These are phyloP conservation scores for Sphaerodactylus townsendi DNA, from an alignment of 2,113 vertebrate species.

Conservation along the genomic window DNA sequence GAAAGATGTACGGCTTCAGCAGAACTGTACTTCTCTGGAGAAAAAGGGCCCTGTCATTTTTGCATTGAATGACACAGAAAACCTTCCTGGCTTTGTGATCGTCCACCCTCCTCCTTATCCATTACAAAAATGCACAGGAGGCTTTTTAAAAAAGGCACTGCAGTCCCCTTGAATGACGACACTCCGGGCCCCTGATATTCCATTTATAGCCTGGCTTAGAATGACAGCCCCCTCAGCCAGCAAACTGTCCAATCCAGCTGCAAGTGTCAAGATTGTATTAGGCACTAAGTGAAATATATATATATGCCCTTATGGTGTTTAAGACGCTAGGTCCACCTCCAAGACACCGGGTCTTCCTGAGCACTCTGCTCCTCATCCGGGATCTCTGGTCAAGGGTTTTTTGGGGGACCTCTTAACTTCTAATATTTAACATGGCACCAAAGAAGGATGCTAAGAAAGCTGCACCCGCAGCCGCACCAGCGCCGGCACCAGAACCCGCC, in stretches of 20 bases:
- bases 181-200: constrained; percentile 75
- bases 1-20: constrained; percentile 70
- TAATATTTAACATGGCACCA: constrained; percentile 80
- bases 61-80: constrained; percentile 35
- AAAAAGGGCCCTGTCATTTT: constrained; percentile 58
- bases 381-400: constrained; percentile 62
- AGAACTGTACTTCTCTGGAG: constrained; percentile 68
- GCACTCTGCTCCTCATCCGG: constrained; percentile 63
- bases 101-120: constrained; percentile 45
- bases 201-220: constrained; percentile 83
- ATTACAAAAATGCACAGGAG: constrained; percentile 29
- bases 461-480: constrained; percentile 60
- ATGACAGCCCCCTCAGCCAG: constrained; percentile 82
- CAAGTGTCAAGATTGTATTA: constrained; percentile 76
- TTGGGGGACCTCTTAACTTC: constrained; percentile 63
- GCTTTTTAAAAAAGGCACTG: constrained; percentile 33
- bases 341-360: constrained; percentile 73
- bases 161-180: constrained; percentile 67
- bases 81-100: constrained; percentile 46
- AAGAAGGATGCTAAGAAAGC: constrained; percentile 86
- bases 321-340: constrained; percentile 73
- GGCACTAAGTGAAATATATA: constrained; percentile 86
- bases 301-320: constrained; percentile 78
- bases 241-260: constrained; percentile 84
- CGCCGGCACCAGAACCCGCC: constrained; percentile 52